Base-by-base conservation (phyloP, 2,888 invertebrate species). In the Odontocerum albicorne region DNA sequence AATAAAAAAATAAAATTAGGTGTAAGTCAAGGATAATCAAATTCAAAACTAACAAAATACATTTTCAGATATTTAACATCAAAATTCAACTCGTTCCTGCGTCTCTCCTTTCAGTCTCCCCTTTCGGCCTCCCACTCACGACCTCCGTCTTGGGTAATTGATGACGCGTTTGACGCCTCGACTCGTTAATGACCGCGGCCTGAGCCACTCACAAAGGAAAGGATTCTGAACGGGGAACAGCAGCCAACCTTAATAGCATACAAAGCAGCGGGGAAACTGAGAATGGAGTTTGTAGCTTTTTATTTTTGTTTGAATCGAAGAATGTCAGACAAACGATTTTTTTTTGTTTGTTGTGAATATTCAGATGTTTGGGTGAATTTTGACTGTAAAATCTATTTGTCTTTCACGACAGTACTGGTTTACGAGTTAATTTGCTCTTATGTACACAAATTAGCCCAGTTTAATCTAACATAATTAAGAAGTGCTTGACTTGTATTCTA, bases 121-220 rank as follows among this genome's bases (percentile, higher is more conserved):
- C 13, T 39, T 15, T n/a, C 35, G n/a, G 12, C 43, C 19, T 13
- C 46, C 15, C 32, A n/a, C 19, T 16, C 20, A 4, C 19, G 10
- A 35, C 46, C 35, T 19, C 27, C 27, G 27, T 32, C 16, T 10
- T 10, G 31, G 43, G 53, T 54, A 54, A 54, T 54, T 54, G 53
- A 54, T 54, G 53, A 47, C 53, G 53, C 47, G 39, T 40, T 36
- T 47, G 53, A 54, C 53, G 47, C 36, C 32, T 40, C 39, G 19
- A 42, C 40, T 33, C 53, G 53, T 47, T 54, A 54, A 54, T 54
- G 53, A 54, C 42, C 53, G 33, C 22, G 40, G 42, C 36, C 27
- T 36, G 36, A 35, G 47, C 17, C 32, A 19, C 22, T 21, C 39
- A 33, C 42, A 47, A 46, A 47, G 38, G 47, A 27, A 38, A 36